phyloP scores from a whole-genome alignment of 2,888 invertebrate species.

The Himalopsyche japonica region DNA sequence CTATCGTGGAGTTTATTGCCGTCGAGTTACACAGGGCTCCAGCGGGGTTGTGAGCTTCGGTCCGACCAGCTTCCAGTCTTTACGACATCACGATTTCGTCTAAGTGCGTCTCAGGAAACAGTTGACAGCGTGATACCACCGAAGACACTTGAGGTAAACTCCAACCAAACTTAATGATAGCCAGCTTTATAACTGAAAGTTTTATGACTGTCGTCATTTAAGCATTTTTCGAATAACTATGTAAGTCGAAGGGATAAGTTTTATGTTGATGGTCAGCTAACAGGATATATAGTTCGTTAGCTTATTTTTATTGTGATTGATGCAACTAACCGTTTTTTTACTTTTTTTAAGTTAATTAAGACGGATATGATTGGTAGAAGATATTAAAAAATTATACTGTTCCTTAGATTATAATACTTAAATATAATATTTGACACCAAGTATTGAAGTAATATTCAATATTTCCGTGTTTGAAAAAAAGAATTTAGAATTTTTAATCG shows the following conservation, averaged over 20 bases:
- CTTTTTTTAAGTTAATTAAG: no score
- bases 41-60: background rate
- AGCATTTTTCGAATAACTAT: background rate
- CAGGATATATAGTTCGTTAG: background rate
- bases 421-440: no score
- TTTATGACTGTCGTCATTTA: background rate
- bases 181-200: conserved; percentile 1
- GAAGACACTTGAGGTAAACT: conserved; percentile 12
- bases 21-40: conserved; percentile 2
- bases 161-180: background rate
- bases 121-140: conserved; percentile 16
- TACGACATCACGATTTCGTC: conserved; percentile 33
- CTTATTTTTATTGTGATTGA: background rate
- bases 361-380: no score
- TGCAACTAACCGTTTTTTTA: no score
- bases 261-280: background rate
- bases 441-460: no score
- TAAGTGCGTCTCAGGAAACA: conserved; percentile 31
- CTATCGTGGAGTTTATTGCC: conserved; percentile 5
- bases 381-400: no score
- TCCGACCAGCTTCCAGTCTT: conserved; percentile 12
- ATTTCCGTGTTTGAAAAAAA: no score
- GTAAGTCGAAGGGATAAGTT: background rate
- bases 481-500: no score
- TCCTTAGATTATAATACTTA: no score